phyloP scores from a whole-genome alignment of 2,797 vertebrate genomes.

The Eremophila alpestris region DNA sequence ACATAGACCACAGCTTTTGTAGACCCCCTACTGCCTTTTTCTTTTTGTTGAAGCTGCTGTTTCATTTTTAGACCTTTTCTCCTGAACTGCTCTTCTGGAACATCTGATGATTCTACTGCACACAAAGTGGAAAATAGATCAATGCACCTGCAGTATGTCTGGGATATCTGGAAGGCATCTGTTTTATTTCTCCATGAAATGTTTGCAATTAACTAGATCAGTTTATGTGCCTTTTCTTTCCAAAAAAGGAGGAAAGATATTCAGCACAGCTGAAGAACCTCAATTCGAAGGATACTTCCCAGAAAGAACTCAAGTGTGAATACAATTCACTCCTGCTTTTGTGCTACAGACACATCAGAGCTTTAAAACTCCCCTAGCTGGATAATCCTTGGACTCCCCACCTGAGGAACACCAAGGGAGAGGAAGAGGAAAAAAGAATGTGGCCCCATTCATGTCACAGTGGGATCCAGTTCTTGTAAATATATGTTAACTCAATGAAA shows the following conservation, averaged over 20 bases:
- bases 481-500: neutral
- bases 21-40: neutral
- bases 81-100: neutral
- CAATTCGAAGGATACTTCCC: neutral
- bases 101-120: neutral
- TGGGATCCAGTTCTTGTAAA: neutral
- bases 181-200: neutral
- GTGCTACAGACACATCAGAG: neutral
- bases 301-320: neutral
- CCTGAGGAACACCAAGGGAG: neutral
- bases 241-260: neutral
- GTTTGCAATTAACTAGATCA: neutral
- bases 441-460: neutral
- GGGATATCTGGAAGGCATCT: neutral
- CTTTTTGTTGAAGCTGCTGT: neutral
- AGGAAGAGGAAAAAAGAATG: neutral
- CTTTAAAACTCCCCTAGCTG: neutral
- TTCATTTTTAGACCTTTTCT: slow-evolving; percentile 4
- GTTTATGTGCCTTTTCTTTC: neutral
- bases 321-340: neutral
- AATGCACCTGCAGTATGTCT: neutral
- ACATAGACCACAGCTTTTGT: neutral
- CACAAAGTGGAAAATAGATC: neutral
- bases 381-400: neutral
- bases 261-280: neutral